These are phyloP conservation scores for Pachymerium ferrugineum DNA, from an alignment of 2,888 invertebrate genomes.

Conservation along the genomic window DNA sequence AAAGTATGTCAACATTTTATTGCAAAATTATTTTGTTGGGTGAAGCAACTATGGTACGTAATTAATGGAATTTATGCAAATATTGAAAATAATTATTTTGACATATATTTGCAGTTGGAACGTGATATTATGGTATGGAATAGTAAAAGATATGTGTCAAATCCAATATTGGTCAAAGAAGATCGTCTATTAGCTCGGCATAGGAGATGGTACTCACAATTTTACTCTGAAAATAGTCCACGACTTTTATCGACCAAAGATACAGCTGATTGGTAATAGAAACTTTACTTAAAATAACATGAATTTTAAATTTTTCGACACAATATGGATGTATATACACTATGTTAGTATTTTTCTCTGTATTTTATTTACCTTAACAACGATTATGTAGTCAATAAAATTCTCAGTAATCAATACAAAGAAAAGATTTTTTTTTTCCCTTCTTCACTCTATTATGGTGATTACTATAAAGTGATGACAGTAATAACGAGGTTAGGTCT, in stretches of 20 bases:
- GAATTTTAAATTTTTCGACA: too few relatives aligned
- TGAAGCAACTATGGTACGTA: slow-evolving; percentile 55
- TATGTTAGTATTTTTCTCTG: too few relatives aligned
- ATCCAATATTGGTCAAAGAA: slow-evolving; percentile 66
- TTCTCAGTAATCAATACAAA: too few relatives aligned
- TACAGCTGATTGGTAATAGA: slow-evolving; percentile 41
- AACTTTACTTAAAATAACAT: too few relatives aligned
- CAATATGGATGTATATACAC: too few relatives aligned
- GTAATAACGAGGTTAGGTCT: too few relatives aligned
- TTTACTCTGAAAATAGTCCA: slow-evolving; percentile 69
- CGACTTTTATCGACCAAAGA: slow-evolving; percentile 39
- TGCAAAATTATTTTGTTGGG: slow-evolving; percentile 61
- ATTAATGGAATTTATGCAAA: slow-evolving; percentile 33
- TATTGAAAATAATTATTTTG: not conserved
- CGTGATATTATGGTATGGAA: slow-evolving; percentile 83
- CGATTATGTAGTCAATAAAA: too few relatives aligned
- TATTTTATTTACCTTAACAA: too few relatives aligned
- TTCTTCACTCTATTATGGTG: too few relatives aligned
- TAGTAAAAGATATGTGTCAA: slow-evolving; percentile 65
- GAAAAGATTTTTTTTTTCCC: too few relatives aligned
- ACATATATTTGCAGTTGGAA: slow-evolving; percentile 60
- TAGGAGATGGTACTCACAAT: slow-evolving; percentile 78
- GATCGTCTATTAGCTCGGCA: slow-evolving; percentile 66
- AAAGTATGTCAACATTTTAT: slow-evolving; percentile 55
- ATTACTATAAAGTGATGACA: too few relatives aligned